A percentile compares a stretch with the other conserved stretches of the same genome.
Conservation (phyloP, 2,113 vertebrate species). For the Mustela nigripes region DNA sequence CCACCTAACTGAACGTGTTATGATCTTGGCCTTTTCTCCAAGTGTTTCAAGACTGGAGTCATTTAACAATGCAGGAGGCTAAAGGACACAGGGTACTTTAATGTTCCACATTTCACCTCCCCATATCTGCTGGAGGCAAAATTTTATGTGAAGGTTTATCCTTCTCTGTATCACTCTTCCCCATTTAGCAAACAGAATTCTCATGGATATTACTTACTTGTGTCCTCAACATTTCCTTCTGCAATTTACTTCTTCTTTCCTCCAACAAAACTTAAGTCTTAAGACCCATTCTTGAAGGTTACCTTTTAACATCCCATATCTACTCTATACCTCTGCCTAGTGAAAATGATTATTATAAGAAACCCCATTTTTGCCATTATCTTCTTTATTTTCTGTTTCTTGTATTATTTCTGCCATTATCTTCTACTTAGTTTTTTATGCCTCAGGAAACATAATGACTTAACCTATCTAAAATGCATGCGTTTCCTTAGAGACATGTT, state of each 20-base stretch:
- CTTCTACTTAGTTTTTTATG: neutral
- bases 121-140: neutral
- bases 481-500: neutral
- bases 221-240: neutral
- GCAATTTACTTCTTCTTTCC: neutral
- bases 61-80: neutral
- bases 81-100: no score
- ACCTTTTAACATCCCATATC: neutral
- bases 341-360: no score
- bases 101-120: neutral
- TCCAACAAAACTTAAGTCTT: neutral
- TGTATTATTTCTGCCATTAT: neutral
- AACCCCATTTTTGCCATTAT: neutral
- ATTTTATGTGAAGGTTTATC: neutral
- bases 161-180: neutral
- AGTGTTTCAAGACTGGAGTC: neutral
- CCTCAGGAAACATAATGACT: neutral
- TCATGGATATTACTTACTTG: neutral
- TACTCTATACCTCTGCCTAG: neutral
- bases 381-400: no score
- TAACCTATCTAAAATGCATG: neutral
- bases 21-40: neutral
- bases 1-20: neutral
- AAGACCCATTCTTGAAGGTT: neutral
- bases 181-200: conserved; percentile 29